These are phyloP conservation scores for Luperina testacea DNA, from an alignment of 2,888 invertebrate species.

Conservation along the genomic window DNA sequence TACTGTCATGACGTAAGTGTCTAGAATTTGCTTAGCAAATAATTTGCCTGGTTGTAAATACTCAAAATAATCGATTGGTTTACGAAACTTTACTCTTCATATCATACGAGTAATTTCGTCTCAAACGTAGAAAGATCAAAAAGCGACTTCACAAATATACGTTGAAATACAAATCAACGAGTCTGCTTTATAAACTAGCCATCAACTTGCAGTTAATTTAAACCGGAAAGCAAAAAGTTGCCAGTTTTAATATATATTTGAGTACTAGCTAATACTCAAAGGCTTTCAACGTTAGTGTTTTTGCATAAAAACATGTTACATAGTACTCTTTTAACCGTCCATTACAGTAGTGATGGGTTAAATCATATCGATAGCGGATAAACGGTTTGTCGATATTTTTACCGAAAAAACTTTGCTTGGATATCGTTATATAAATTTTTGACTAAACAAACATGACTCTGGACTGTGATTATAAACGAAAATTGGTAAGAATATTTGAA, in stretches of 20 bases:
- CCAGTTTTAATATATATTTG: conserved; percentile 52
- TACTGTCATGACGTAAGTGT: too few species aligned
- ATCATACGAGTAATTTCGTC: too few species aligned
- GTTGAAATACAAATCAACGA: conserved; percentile 21
- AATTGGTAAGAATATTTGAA: neutral
- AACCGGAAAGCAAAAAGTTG: conserved; percentile 52
- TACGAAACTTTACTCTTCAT: neutral
- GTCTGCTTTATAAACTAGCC: conserved; percentile 14
- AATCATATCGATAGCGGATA: conserved; percentile 36
- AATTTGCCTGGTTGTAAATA: neutral
- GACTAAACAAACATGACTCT: neutral
- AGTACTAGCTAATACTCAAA: conserved; percentile 56
- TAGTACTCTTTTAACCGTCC: conserved; percentile 58
- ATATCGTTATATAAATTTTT: neutral
- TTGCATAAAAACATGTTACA: conserved; percentile 68
- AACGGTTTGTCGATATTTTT: neutral
- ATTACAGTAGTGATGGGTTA: conserved; percentile 49
- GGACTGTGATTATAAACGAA: neutral
- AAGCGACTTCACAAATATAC: neutral
- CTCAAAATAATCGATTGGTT: neutral
- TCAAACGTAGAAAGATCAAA: neutral
- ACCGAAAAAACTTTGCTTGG: neutral
- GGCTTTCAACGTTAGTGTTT: conserved; percentile 70
- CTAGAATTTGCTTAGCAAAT: neutral
- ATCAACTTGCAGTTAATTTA: conserved; percentile 37